A percentile compares a stretch with the other conserved stretches of the same genome.
These are phyloP conservation scores for Stichopus chloronotus DNA, from an alignment of 35 echinoderm and acorn worm species.

Conservation along the genomic window DNA sequence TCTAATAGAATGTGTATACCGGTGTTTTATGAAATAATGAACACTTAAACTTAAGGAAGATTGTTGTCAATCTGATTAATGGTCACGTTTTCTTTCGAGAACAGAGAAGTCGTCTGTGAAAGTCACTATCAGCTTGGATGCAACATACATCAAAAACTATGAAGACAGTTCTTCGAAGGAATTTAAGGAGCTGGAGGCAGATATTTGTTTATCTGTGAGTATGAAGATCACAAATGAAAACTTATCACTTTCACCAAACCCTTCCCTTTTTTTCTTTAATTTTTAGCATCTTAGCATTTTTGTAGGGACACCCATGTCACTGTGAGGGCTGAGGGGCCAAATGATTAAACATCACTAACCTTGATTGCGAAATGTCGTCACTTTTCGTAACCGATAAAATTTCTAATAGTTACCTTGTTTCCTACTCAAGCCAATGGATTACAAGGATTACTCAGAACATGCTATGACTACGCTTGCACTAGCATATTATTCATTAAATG, in stretches of 20 bases:
- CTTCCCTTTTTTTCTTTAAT: too few relatives aligned
- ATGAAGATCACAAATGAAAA: not conserved
- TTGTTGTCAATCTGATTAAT: not conserved
- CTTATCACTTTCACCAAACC: too few relatives aligned
- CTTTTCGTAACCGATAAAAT: not conserved
- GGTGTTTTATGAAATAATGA: not conserved
- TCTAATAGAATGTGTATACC: not conserved
- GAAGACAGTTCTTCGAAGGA: not conserved
- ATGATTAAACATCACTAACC: too few relatives aligned
- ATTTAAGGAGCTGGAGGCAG: not conserved
- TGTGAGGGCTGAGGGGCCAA: too few relatives aligned
- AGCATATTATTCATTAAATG: too few relatives aligned
- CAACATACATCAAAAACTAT: not conserved
- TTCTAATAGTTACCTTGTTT: not conserved
- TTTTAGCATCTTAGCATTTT: too few relatives aligned
- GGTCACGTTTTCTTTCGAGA: not conserved
- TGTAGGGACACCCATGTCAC: too few relatives aligned
- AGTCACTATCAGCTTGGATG: not conserved
- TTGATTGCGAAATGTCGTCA: too few relatives aligned
- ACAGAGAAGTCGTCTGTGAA: not conserved
- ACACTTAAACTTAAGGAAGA: not conserved
- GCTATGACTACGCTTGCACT: too few relatives aligned
- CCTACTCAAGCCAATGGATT: too few relatives aligned
- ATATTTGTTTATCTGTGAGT: constrained; percentile 24
- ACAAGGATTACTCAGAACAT: too few relatives aligned